Evolutionary conservation across 2,113 vertebrate species (phyloP).

Genomic region (Sigmodon hispidus): DNA sequence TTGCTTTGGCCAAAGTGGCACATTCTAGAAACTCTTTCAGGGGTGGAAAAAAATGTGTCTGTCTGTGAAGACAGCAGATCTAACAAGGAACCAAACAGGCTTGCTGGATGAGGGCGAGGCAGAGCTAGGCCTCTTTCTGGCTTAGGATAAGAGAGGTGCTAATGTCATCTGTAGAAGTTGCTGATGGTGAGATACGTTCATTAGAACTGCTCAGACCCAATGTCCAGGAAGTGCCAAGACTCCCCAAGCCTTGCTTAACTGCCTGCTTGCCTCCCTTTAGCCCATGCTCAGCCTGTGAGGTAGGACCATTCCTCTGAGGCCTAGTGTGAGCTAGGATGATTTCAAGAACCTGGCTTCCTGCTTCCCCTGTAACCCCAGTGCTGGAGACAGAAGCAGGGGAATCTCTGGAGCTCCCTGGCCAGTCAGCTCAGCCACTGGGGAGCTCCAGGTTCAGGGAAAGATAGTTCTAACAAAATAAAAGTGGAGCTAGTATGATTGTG

Average conservation of each 20-base stretch:
- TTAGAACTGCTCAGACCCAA: not conserved
- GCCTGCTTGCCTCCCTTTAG: not conserved
- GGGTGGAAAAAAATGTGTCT: not conserved
- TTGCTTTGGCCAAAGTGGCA: slow-evolving; percentile 31
- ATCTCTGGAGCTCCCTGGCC: too few relatives aligned
- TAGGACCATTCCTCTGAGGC: not conserved
- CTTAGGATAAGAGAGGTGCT: not conserved
- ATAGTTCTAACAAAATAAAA: not conserved
- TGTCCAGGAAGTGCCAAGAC: not conserved
- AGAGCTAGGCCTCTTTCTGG: not conserved
- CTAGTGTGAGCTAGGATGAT: not conserved
- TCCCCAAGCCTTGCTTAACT: not conserved
- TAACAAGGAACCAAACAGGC: not conserved
- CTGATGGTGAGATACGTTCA: not conserved
- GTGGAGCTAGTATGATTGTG: too few relatives aligned
- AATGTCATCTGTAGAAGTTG: not conserved
- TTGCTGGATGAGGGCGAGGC: not conserved
- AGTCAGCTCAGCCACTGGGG: not conserved
- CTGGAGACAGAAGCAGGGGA: not conserved
- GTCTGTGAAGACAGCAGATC: not conserved
- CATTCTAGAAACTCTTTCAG: slow-evolving; percentile 4
- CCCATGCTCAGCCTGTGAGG: not conserved
- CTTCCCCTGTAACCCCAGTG: not conserved
- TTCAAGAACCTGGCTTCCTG: not conserved
- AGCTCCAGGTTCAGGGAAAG: not conserved